Conservation (phyloP, 1,140 invertebrate species). For the Drosophila parvula region DNA sequence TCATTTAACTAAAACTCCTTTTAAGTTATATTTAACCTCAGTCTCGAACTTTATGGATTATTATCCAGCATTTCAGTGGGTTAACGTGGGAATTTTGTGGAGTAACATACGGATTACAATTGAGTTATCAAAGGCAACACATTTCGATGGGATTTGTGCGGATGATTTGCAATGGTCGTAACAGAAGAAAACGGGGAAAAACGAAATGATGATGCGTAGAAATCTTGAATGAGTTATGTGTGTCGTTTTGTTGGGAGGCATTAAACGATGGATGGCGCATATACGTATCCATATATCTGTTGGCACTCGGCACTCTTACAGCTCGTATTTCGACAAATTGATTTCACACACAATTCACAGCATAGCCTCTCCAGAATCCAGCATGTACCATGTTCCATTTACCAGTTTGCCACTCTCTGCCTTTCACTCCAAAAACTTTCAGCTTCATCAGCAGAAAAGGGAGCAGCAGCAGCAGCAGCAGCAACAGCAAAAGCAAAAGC, state of each 20-base stretch:
- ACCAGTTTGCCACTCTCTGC: conserved; percentile 11
- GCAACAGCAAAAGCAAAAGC: conserved; percentile 35
- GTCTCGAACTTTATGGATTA: not conserved
- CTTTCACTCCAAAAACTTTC: conserved; percentile 25
- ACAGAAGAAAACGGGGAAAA: too few relatives aligned
- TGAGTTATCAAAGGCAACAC: conserved; percentile 13
- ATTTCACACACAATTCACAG: conserved; percentile 74
- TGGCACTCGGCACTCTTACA: conserved; percentile 35
- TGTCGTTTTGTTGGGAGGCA: conserved; percentile 48
- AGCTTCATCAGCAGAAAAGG: conserved; percentile 55
- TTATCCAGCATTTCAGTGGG: not conserved
- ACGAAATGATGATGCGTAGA: conserved; percentile 23
- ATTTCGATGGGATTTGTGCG: conserved; percentile 11
- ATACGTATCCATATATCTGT: conserved; percentile 15
- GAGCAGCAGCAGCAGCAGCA: not conserved
- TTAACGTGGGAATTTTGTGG: not conserved
- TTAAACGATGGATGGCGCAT: conserved; percentile 49
- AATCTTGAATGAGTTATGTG: conserved; percentile 61
- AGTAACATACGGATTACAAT: not conserved
- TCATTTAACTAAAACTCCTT: too few relatives aligned
- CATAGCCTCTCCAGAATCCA: conserved; percentile 10
- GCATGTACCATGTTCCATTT: conserved; percentile 10
- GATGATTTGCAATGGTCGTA: conserved; percentile 16
- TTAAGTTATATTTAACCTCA: not conserved
- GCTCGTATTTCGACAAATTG: conserved; percentile 77